Evolutionary conservation across 2,113 vertebrate genomes (phyloP).

Genomic region (Labrus mixtus): DNA sequence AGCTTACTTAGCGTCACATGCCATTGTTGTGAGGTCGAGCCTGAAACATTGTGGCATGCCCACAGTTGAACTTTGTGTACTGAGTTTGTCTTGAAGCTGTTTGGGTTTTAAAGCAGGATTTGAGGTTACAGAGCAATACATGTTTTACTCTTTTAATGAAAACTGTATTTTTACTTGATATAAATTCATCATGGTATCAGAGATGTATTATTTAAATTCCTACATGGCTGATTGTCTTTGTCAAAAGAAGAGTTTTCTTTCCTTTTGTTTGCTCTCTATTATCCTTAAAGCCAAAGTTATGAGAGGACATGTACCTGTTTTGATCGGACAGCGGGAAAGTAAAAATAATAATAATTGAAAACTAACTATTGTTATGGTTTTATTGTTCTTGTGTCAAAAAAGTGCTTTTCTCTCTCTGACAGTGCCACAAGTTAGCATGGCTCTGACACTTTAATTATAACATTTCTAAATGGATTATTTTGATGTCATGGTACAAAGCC

Average conservation of each 20-base stretch:
- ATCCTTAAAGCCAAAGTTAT: background rate
- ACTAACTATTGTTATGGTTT: background rate
- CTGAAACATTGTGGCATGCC: background rate
- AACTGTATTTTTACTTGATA: background rate
- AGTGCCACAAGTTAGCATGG: slow-evolving; percentile 19
- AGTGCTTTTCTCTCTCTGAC: slow-evolving; percentile 2
- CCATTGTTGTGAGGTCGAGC: background rate
- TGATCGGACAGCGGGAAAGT: background rate
- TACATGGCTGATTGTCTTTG: too few relatives aligned
- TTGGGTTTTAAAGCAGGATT: background rate
- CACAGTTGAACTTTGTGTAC: background rate
- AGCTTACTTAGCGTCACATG: background rate
- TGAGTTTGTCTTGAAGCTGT: background rate
- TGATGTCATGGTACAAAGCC: slow-evolving; percentile 10
- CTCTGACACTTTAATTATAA: slow-evolving; percentile 48
- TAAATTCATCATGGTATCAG: background rate
- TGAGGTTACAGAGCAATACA: background rate
- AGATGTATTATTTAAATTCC: too few relatives aligned
- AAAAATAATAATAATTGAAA: background rate
- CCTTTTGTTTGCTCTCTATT: slow-evolving; percentile 4
- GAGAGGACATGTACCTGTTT: background rate
- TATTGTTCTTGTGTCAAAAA: slow-evolving; percentile 10
- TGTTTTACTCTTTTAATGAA: background rate
- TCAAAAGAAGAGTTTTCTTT: background rate
- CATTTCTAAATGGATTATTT: slow-evolving; percentile 5